Conservation (phyloP, 1,140 invertebrate species). For the Nasonia longicornis region DNA sequence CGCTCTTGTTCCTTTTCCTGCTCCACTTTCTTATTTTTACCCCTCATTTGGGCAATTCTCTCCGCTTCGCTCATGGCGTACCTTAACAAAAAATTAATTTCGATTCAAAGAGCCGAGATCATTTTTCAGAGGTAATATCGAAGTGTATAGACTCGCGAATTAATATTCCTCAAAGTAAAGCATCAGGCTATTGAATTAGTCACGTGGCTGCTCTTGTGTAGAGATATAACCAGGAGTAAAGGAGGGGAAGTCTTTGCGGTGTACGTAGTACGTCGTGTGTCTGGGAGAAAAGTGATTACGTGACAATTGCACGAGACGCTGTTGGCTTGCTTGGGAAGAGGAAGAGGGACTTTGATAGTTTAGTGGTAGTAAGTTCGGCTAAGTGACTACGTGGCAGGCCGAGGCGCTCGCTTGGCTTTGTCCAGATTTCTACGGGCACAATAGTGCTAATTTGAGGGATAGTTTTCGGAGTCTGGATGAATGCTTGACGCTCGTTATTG, state of each 20-base stretch:
- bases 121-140: no score
- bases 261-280: not conserved
- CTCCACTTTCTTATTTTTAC: slow-evolving; percentile 23
- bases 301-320: slow-evolving; percentile 50
- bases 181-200: no score
- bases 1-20: slow-evolving; percentile 32
- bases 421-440: slow-evolving; percentile 25
- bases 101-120: no score
- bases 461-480: slow-evolving; percentile 7
- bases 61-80: slow-evolving; percentile 13
- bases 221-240: not conserved
- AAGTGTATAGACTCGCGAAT: no score
- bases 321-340: not conserved
- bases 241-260: no score
- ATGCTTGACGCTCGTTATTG: not conserved
- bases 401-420: slow-evolving; percentile 44
- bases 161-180: no score
- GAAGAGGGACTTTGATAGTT: slow-evolving; percentile 49
- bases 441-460: slow-evolving; percentile 23
- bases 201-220: no score
- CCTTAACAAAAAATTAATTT: no score
- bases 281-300: slow-evolving; percentile 53
- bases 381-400: slow-evolving; percentile 40
- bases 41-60: slow-evolving; percentile 19
- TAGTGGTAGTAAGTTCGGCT: slow-evolving; percentile 48